Evolutionary conservation across 2,888 invertebrate genomes (phyloP).

Genomic region (Pristionchus fissidentatus): DNA sequence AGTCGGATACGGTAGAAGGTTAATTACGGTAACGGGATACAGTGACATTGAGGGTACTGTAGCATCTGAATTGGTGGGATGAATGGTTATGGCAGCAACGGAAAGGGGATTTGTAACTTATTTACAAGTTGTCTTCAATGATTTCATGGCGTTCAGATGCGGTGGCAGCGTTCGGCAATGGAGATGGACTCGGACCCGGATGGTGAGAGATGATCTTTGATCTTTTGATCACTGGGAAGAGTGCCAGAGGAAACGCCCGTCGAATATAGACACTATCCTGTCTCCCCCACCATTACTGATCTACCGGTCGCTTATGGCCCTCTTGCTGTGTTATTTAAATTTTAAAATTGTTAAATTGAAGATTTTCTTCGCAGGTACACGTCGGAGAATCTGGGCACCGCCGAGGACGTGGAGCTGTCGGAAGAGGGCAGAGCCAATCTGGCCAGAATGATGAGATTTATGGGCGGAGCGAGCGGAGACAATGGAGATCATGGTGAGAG

Average conservation of each 20-base stretch:
- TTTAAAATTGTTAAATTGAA: neutral
- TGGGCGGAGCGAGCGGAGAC: slow-evolving; percentile 43
- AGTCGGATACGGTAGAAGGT: neutral
- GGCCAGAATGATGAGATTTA: slow-evolving; percentile 65
- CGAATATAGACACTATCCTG: too few species aligned
- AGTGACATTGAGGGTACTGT: too few species aligned
- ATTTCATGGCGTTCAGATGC: neutral
- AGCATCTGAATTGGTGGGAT: too few species aligned
- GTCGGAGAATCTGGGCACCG: slow-evolving; percentile 49
- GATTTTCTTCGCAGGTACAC: slow-evolving; percentile 29
- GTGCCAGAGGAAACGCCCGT: neutral
- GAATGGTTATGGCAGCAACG: too few species aligned
- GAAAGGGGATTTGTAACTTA: too few species aligned
- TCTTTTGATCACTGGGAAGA: neutral
- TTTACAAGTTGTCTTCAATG: too few species aligned
- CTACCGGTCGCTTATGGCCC: neutral
- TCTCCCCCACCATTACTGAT: neutral
- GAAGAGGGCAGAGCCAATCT: slow-evolving; percentile 69
- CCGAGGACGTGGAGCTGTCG: slow-evolving; percentile 59
- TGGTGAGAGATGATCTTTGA: slow-evolving; percentile 23
- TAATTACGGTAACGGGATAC: neutral
- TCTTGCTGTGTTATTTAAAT: neutral
- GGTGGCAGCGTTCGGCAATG: neutral
- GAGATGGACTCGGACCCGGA: slow-evolving; percentile 30
- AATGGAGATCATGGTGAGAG: slow-evolving; percentile 15